A percentile compares a stretch with the other conserved stretches of the same genome.
Evolutionary conservation across 92 coral and sea anemone genomes (phyloP).

Genomic region (Phymanthus crucifer): DNA sequence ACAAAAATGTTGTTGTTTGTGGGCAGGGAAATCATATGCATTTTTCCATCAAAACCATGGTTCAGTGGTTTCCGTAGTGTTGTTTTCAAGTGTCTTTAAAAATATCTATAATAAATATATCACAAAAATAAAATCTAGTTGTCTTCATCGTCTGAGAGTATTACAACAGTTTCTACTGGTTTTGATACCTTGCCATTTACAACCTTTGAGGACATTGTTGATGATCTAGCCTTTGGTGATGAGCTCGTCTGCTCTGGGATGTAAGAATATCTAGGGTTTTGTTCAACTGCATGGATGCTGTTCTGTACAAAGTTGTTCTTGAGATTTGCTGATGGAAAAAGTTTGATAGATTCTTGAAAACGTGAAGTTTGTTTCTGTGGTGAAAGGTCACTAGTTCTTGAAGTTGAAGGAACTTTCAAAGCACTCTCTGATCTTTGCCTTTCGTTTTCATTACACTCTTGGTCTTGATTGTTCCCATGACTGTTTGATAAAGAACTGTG

Average conservation of each 20-base stretch:
- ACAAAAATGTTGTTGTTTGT: not conserved
- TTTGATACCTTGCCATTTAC: not conserved
- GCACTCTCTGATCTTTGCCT: not conserved
- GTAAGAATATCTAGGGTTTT: not conserved
- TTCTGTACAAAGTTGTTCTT: not conserved
- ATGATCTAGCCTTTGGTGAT: not conserved
- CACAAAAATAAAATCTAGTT: not conserved
- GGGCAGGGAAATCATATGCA: no score
- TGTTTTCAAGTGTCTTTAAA: not conserved
- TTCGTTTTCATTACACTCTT: not conserved
- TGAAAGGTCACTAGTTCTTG: not conserved
- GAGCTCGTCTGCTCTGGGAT: not conserved
- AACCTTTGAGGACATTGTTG: not conserved
- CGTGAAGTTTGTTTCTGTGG: not conserved
- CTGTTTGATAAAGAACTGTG: not conserved
- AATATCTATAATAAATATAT: not conserved
- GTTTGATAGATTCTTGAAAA: not conserved
- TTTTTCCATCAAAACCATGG: no score
- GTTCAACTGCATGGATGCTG: not conserved
- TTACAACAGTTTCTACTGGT: not conserved
- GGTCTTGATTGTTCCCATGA: not conserved
- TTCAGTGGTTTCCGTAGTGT: no score
- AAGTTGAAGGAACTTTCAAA: not conserved
- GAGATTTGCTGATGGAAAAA: not conserved
- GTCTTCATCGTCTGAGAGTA: not conserved